phyloP scores from a whole-genome alignment of 2,888 invertebrate genomes.

The Sesia bembeciformis region DNA sequence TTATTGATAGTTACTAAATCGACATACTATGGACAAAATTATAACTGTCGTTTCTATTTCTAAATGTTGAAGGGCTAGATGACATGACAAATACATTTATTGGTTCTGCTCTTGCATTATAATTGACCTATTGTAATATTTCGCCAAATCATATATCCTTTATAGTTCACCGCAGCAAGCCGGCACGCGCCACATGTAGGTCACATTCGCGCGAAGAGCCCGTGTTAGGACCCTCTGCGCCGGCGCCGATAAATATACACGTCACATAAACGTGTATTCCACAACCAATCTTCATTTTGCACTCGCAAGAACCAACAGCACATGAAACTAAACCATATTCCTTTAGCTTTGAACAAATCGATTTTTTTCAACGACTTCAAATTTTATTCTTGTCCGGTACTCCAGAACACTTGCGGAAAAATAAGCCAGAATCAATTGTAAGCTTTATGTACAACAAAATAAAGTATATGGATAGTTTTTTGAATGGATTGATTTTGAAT shows the following conservation, averaged over 20 bases:
- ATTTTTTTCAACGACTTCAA: too few species aligned
- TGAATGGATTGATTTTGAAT: slow-evolving; percentile 4
- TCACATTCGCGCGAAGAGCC: slow-evolving; percentile 62
- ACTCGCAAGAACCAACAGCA: background rate
- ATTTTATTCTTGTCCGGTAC: too few species aligned
- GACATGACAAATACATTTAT: too few species aligned
- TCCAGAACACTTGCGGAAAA: too few species aligned
- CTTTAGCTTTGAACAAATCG: too few species aligned
- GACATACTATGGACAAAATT: too few species aligned
- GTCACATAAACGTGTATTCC: slow-evolving; percentile 45
- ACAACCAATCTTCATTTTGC: slow-evolving; percentile 9
- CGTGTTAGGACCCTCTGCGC: slow-evolving; percentile 55
- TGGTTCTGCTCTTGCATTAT: too few species aligned
- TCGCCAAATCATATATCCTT: too few species aligned
- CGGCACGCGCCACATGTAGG: slow-evolving; percentile 42
- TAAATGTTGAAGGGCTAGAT: too few species aligned
- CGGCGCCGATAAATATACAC: slow-evolving; percentile 58
- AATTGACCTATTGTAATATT: too few species aligned
- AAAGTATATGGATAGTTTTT: slow-evolving; percentile 4
- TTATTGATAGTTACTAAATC: too few species aligned
- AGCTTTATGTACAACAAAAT: background rate
- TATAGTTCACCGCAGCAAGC: slow-evolving; percentile 18
- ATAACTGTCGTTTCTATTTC: too few species aligned
- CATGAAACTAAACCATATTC: slow-evolving; percentile 7
- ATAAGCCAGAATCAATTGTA: background rate